phyloP scores from a whole-genome alignment of 2,888 invertebrate genomes.

The Caenorhabditis sinica region DNA sequence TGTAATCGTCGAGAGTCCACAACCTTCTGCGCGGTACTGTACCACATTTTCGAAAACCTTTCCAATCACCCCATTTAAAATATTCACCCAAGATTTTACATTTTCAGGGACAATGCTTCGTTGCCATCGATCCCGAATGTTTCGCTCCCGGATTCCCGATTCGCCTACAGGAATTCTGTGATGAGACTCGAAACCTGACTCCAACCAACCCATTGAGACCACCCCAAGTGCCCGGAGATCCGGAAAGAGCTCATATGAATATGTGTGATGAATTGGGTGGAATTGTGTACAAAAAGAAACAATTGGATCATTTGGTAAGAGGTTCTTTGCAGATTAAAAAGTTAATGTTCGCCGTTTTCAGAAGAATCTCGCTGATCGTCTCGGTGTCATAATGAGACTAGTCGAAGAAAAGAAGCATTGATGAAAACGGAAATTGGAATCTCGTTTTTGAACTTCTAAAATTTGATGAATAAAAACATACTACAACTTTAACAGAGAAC shows the following conservation, averaged over 20 bases:
- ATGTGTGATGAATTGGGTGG: constrained; percentile 81
- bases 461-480: background rate
- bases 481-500: background rate
- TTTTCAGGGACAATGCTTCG: constrained; percentile 83
- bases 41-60: background rate
- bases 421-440: background rate
- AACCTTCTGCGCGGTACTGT: too few species aligned
- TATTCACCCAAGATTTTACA: background rate
- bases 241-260: constrained; percentile 82
- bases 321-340: background rate
- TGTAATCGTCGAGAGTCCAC: too few species aligned
- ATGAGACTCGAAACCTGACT: constrained; percentile 79
- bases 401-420: constrained; percentile 45
- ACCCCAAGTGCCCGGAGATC: constrained; percentile 83
- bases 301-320: constrained; percentile 87
- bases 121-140: constrained; percentile 83
- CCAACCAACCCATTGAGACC: constrained; percentile 75
- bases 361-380: constrained; percentile 63
- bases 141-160: constrained; percentile 82
- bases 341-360: constrained; percentile 25
- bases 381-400: constrained; percentile 63
- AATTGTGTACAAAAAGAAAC: constrained; percentile 82
- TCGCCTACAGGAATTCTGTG: constrained; percentile 81
- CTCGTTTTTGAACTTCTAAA: background rate
- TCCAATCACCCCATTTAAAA: background rate